Conservation (phyloP, 2,113 vertebrate species). For the Siphamia tubifer region DNA sequence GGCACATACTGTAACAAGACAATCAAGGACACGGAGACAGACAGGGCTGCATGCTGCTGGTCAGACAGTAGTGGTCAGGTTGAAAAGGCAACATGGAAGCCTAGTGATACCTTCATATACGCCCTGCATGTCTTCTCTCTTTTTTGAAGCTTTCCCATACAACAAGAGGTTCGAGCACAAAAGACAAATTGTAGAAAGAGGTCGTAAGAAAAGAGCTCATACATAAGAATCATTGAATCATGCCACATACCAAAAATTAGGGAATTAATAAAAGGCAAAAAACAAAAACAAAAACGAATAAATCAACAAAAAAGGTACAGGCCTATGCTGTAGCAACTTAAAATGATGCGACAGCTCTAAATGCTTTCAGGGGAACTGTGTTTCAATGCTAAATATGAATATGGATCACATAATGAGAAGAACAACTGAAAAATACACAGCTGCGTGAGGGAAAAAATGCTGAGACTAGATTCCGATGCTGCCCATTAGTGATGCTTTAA, state of each 20-base stretch:
- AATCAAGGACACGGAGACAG: conserved; percentile 44
- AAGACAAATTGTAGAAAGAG: conserved; percentile 66
- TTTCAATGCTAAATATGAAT: conserved; percentile 51
- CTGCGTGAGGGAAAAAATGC: conserved; percentile 6
- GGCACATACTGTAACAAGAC: conserved; percentile 49
- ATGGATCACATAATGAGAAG: conserved; percentile 47
- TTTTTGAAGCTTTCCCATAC: conserved; percentile 95
- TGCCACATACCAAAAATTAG: conserved; percentile 52
- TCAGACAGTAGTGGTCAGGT: conserved; percentile 29
- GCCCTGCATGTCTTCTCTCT: conserved; percentile 99
- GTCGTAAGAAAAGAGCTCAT: conserved; percentile 41
- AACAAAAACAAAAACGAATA: too few relatives aligned
- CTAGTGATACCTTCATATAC: conserved; percentile 95
- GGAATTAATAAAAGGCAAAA: conserved; percentile 36
- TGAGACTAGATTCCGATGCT: conserved; percentile 54
- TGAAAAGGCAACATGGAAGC: conserved; percentile 64
- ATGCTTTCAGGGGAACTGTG: conserved; percentile 3
- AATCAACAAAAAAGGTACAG: conserved; percentile 28
- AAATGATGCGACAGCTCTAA: conserved; percentile 35
- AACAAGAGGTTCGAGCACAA: conserved; percentile 55
- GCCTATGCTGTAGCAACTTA: conserved; percentile 27
- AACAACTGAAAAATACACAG: conserved; percentile 28
- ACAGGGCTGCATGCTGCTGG: conserved; percentile 69
- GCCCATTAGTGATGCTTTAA: conserved; percentile 61
- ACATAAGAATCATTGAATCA: conserved; percentile 71